Conservation (phyloP, 2,113 vertebrate genomes). For the Emydocephalus ijimae region DNA sequence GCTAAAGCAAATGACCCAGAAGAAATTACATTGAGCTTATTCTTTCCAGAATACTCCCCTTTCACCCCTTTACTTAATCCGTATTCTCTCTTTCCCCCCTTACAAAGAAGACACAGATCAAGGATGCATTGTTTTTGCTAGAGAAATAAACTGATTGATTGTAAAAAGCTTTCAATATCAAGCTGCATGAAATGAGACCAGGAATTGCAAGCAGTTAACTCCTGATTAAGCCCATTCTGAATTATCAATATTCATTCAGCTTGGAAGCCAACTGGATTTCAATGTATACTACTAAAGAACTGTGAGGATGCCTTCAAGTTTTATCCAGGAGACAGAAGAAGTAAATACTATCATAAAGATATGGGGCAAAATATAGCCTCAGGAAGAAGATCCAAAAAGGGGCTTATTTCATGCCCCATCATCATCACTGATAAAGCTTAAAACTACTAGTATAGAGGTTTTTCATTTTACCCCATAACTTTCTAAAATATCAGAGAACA, state of each 20-base stretch:
- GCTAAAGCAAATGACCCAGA: background rate
- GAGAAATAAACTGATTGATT: background rate
- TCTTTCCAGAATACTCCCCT: background rate
- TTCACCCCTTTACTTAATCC: background rate
- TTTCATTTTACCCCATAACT: background rate
- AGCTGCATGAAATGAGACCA: background rate
- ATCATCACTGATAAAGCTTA: background rate
- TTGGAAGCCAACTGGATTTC: background rate
- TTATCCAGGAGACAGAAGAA: background rate
- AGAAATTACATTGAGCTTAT: background rate
- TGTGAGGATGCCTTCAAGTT: background rate
- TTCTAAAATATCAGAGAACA: background rate
- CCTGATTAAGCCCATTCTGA: background rate
- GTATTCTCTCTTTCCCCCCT: background rate
- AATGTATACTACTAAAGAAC: background rate
- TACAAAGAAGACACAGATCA: background rate
- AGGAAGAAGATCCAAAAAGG: background rate
- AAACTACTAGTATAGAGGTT: background rate
- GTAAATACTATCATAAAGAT: too few species aligned
- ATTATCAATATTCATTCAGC: background rate
- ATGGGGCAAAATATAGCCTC: background rate
- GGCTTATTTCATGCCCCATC: background rate
- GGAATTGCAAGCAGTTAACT: background rate
- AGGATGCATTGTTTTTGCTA: background rate
- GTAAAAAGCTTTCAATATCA: background rate